Evolutionary conservation across 2,888 invertebrate species (phyloP).

Genomic region (Epirrhoe alternata): DNA sequence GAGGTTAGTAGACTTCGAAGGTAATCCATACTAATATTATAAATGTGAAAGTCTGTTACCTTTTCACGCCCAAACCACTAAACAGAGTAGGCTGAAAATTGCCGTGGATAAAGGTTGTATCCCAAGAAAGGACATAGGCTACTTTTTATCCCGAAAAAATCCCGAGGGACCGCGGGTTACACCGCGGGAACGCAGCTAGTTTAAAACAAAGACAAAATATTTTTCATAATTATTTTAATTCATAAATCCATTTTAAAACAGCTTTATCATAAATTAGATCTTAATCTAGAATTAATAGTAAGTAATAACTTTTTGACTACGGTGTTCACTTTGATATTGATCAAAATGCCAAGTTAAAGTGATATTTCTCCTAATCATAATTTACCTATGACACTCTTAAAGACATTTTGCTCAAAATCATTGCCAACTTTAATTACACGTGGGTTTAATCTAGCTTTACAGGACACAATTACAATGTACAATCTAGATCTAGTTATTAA

Average conservation of each 20-base stretch:
- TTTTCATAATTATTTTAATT: constrained; percentile 55
- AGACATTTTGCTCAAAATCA: constrained; percentile 14
- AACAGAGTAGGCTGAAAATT: too few relatives aligned
- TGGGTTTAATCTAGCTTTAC: background rate
- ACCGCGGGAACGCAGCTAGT: too few relatives aligned
- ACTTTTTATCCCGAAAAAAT: too few relatives aligned
- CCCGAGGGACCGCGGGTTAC: too few relatives aligned
- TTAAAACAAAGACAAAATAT: constrained; percentile 20
- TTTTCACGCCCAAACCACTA: too few relatives aligned
- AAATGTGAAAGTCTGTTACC: too few relatives aligned
- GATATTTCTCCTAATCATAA: background rate
- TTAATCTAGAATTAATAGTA: constrained; percentile 35
- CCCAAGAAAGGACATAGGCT: too few relatives aligned
- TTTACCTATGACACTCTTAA: constrained; percentile 3
- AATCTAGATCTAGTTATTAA: background rate
- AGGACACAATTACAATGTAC: background rate
- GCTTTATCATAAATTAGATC: constrained; percentile 53
- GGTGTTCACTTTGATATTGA: background rate
- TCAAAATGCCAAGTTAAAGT: constrained; percentile 10
- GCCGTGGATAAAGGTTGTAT: too few relatives aligned
- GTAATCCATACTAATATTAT: too few relatives aligned
- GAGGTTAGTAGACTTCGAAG: too few relatives aligned
- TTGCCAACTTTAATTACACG: background rate
- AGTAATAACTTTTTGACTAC: constrained; percentile 13
- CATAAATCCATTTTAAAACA: constrained; percentile 59